Conservation (phyloP, 1,140 invertebrate species). For the Thrips palmi region DNA sequence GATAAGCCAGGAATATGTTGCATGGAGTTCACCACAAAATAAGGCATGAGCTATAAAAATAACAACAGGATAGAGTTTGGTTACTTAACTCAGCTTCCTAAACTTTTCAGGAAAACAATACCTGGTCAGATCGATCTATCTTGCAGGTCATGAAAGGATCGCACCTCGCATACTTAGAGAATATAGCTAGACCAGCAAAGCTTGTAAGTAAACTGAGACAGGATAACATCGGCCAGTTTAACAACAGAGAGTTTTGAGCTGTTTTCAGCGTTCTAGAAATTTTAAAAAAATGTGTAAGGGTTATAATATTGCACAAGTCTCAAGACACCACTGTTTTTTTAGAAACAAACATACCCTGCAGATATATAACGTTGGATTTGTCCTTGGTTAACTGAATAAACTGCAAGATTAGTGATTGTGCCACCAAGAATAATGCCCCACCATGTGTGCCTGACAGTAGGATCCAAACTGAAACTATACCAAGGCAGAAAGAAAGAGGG, state of each 20-base stretch:
- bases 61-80: too few relatives aligned
- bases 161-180: slow-evolving; percentile 51
- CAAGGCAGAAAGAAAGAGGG: not conserved
- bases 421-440: slow-evolving; percentile 55
- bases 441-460: slow-evolving; percentile 51
- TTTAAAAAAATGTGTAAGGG: too few relatives aligned
- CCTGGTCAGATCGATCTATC: slow-evolving; percentile 7
- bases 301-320: too few relatives aligned
- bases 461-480: slow-evolving; percentile 33
- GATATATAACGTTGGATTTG: slow-evolving; percentile 76
- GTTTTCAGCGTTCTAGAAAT: slow-evolving; percentile 36
- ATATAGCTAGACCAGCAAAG: slow-evolving; percentile 60
- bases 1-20: slow-evolving; percentile 46
- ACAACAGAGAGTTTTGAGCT: slow-evolving; percentile 42
- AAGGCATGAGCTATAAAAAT: slow-evolving; percentile 53
- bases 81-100: slow-evolving; percentile 7
- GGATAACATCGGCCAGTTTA: slow-evolving; percentile 50
- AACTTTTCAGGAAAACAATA: slow-evolving; percentile 7
- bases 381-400: slow-evolving; percentile 70
- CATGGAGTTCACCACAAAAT: slow-evolving; percentile 62
- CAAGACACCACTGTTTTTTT: too few relatives aligned
- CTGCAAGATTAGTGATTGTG: slow-evolving; percentile 45
- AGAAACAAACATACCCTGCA: too few relatives aligned
- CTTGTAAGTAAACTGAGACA: slow-evolving; percentile 46
- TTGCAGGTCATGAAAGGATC: slow-evolving; percentile 47